A percentile compares a stretch with the other conserved stretches of the same genome.
These are phyloP conservation scores for Oryzias sinensis DNA, from an alignment of 2,797 vertebrate genomes.

Conservation along the genomic window DNA sequence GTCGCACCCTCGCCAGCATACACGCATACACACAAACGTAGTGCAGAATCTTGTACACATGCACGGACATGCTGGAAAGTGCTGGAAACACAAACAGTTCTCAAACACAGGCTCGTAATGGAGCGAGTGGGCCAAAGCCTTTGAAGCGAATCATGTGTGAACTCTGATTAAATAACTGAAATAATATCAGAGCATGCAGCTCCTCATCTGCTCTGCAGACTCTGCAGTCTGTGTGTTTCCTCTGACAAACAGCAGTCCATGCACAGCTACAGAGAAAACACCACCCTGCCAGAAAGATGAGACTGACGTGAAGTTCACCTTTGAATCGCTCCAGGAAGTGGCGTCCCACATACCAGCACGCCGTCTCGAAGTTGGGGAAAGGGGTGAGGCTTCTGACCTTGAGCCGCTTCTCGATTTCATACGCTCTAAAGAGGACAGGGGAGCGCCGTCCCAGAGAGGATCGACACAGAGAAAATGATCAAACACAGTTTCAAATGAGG, in stretches of 20 bases:
- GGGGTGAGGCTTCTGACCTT: slow-evolving; percentile 93
- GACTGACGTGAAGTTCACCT: slow-evolving; percentile 75
- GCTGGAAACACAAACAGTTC: slow-evolving; percentile 76
- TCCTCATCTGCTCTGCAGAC: slow-evolving; percentile 79
- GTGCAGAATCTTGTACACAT: slow-evolving; percentile 44
- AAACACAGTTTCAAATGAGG: slow-evolving; percentile 14
- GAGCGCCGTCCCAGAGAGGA: no score
- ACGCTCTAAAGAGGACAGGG: slow-evolving; percentile 81
- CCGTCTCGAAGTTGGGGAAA: slow-evolving; percentile 95
- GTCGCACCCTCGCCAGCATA: slow-evolving; percentile 10
- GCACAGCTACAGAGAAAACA: slow-evolving; percentile 2
- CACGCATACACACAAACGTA: slow-evolving; percentile 47
- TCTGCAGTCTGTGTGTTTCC: slow-evolving; percentile 39
- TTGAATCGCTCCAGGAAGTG: slow-evolving; percentile 94
- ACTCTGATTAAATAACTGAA: slow-evolving; percentile 78
- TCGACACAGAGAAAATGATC: neutral
- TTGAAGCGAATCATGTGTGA: slow-evolving; percentile 84
- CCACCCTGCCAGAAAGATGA: neutral
- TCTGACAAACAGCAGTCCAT: slow-evolving; percentile 23
- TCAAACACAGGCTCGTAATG: slow-evolving; percentile 69
- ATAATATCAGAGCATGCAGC: slow-evolving; percentile 73
- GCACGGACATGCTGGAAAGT: slow-evolving; percentile 44
- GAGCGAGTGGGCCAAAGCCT: slow-evolving; percentile 76
- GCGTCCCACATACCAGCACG: slow-evolving; percentile 96
- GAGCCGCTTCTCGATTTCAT: slow-evolving; percentile 93